Percentiles rank a stretch among this genome's conserved stretches.
Evolutionary conservation across 2,888 invertebrate genomes (phyloP).

Genomic region (Macaria notata): DNA sequence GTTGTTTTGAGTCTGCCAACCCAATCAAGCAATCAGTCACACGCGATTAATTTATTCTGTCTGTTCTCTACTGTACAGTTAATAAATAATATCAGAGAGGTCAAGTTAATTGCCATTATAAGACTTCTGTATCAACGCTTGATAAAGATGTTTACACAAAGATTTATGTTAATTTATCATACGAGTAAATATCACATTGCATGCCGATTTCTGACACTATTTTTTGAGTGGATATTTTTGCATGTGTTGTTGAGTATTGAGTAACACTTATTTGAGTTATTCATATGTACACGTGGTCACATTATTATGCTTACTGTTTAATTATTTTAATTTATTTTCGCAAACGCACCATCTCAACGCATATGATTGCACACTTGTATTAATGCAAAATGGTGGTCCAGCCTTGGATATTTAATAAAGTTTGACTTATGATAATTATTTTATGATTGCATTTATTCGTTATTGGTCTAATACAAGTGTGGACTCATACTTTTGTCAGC

Average conservation of each 20-base stretch:
- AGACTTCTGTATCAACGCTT: constrained; percentile 20
- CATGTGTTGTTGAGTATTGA: constrained; percentile 49
- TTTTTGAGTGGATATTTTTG: constrained; percentile 45
- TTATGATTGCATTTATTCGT: no score
- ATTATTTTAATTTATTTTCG: constrained; percentile 27
- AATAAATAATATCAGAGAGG: constrained; percentile 25
- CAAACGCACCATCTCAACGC: constrained; percentile 26
- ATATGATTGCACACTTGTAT: constrained; percentile 15
- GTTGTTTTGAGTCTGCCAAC: background rate
- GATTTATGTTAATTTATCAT: no score
- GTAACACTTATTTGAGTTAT: no score
- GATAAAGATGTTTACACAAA: background rate
- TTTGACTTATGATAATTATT: no score
- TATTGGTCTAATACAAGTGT: constrained; percentile 27
- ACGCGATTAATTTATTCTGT: constrained; percentile 11
- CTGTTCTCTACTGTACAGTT: constrained; percentile 9
- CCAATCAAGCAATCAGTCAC: constrained; percentile 12
- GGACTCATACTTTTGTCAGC: constrained; percentile 42
- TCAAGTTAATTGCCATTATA: constrained; percentile 29
- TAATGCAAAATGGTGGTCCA: no score
- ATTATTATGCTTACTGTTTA: constrained; percentile 38
- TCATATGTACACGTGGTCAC: constrained; percentile 26
- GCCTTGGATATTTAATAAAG: no score
- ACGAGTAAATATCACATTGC: constrained; percentile 7
- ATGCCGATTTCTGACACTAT: constrained; percentile 31